Evolutionary conservation across 2,888 invertebrate species (phyloP).

Genomic region (Muscina levida): DNA sequence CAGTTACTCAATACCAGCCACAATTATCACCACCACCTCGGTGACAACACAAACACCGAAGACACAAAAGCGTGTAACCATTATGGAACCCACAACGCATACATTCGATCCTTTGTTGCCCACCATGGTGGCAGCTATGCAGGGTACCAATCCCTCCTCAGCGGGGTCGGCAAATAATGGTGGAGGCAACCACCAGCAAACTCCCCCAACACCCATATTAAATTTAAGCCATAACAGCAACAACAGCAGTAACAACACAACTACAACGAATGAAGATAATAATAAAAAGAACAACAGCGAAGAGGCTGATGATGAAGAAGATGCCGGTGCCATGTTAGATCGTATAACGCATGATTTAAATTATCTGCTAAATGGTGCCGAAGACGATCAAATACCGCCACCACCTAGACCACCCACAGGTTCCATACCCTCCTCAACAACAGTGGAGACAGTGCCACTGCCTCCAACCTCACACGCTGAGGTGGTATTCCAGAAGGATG

Average conservation of each 20-base stretch:
- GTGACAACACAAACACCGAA: slow-evolving; percentile 76
- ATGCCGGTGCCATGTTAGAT: slow-evolving; percentile 84
- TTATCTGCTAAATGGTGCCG: slow-evolving; percentile 87
- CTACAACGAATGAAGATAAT: slow-evolving; percentile 1
- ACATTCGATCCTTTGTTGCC: slow-evolving; percentile 77
- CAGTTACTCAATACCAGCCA: slow-evolving; percentile 43
- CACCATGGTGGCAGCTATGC: slow-evolving; percentile 74
- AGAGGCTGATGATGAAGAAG: slow-evolving; percentile 65
- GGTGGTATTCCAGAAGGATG: slow-evolving; percentile 55
- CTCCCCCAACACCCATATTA: slow-evolving; percentile 70
- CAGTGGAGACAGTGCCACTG: slow-evolving; percentile 9
- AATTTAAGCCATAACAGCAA: slow-evolving; percentile 63
- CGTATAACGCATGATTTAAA: slow-evolving; percentile 91
- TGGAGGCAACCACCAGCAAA: slow-evolving; percentile 22
- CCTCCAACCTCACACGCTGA: slow-evolving; percentile 30
- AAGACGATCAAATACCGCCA: slow-evolving; percentile 68
- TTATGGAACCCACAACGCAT: slow-evolving; percentile 77
- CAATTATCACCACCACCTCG: slow-evolving; percentile 69
- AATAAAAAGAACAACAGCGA: slow-evolving; percentile 46
- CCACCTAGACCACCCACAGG: slow-evolving; percentile 69
- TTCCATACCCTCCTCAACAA: slow-evolving; percentile 57
- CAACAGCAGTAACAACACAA: slow-evolving; percentile 55
- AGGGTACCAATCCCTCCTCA: slow-evolving; percentile 65
- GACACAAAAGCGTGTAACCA: slow-evolving; percentile 78
- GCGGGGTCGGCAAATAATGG: neutral